A percentile compares a stretch with the other conserved stretches of the same genome.
Evolutionary conservation across 92 coral and sea anemone genomes (phyloP).

Genomic region (Parazoanthus darwini): DNA sequence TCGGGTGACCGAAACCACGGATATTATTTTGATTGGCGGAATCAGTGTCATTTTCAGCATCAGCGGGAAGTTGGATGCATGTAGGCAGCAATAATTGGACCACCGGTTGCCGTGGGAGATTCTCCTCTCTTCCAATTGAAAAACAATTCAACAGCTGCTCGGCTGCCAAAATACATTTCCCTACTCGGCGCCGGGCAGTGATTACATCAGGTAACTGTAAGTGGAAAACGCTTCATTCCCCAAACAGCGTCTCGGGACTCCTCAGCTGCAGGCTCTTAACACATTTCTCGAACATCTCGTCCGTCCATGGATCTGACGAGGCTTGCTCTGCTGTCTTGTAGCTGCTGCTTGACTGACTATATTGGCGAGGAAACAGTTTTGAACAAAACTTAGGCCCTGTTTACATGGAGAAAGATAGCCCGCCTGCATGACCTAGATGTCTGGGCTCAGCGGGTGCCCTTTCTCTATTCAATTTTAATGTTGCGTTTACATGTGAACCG

Average conservation of each 20-base stretch:
- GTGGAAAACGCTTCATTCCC: conserved; percentile 15
- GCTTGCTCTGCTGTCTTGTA: background rate
- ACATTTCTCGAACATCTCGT: conserved; percentile 50
- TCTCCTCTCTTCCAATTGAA: background rate
- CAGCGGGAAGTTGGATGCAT: no score
- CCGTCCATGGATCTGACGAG: conserved; percentile 45
- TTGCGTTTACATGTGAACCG: no score
- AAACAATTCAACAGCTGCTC: background rate
- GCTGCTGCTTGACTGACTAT: conserved; percentile 54
- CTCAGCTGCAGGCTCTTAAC: conserved; percentile 50
- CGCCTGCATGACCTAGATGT: no score
- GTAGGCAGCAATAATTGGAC: no score
- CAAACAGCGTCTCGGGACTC: conserved; percentile 47
- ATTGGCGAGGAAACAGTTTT: no score
- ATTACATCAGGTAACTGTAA: background rate
- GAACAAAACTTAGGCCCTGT: no score
- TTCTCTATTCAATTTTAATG: no score
- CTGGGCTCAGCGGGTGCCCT: no score
- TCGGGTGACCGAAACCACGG: no score
- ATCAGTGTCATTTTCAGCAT: no score
- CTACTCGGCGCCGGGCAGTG: background rate
- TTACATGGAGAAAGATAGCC: no score
- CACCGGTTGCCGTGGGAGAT: background rate
- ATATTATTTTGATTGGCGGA: no score
- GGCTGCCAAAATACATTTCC: background rate